Evolutionary conservation across 2,113 vertebrate species (phyloP).

Genomic region (Ardeotis arabs): DNA sequence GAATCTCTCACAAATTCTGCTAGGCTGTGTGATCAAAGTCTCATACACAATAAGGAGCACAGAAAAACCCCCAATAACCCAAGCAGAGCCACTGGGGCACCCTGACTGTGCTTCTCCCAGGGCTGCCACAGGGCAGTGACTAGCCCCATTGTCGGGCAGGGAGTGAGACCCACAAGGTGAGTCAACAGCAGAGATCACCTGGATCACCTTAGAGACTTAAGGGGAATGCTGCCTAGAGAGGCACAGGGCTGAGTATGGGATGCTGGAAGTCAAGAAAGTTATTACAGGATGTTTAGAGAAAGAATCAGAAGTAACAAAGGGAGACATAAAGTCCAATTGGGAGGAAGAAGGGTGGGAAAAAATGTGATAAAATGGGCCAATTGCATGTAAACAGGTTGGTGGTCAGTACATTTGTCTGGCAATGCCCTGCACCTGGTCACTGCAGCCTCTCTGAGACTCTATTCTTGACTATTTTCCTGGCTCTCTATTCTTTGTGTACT

Average conservation of each 20-base stretch:
- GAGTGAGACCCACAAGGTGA: background rate
- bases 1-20: background rate
- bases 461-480: background rate
- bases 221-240: background rate
- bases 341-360: background rate
- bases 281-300: background rate
- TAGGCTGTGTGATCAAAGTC: background rate
- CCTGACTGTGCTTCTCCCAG: accelerated
- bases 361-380: background rate
- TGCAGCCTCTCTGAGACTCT: background rate
- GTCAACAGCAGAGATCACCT: background rate
- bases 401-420: background rate
- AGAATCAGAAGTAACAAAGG: background rate
- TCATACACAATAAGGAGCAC: background rate
- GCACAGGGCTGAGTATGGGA: background rate
- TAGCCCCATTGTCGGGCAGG: background rate
- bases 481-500: accelerated
- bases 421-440: background rate
- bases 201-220: background rate
- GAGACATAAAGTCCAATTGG: background rate
- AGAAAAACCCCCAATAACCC: background rate
- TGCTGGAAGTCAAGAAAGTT: background rate
- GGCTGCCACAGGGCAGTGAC: background rate
- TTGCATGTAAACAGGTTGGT: background rate
- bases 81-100: background rate